Conservation (phyloP, 2,797 vertebrate species). For the Syncerus caffer region DNA sequence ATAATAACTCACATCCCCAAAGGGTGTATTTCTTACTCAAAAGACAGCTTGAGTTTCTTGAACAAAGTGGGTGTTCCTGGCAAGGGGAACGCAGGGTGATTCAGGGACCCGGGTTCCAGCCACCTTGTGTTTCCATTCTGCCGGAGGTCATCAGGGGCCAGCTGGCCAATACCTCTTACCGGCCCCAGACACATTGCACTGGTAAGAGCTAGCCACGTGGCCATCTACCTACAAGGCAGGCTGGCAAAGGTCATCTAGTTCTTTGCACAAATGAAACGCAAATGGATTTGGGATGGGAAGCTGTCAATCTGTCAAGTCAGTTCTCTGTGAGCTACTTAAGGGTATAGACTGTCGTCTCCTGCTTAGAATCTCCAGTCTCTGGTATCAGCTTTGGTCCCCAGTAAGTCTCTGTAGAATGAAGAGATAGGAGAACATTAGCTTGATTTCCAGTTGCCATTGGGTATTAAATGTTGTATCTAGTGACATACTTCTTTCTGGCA, state of each 20-base stretch:
- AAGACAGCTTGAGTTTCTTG: not conserved
- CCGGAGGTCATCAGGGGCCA: too few relatives aligned
- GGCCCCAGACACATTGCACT: not conserved
- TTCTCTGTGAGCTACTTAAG: not conserved
- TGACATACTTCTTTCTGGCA: not conserved
- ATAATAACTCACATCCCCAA: not conserved
- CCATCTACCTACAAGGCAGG: not conserved
- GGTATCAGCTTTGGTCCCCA: not conserved
- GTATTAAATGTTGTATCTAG: not conserved
- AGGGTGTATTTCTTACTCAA: not conserved
- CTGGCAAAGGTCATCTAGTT: not conserved
- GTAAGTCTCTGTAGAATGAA: not conserved
- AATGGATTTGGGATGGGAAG: not conserved
- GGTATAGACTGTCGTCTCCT: not conserved
- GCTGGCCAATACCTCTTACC: too few relatives aligned
- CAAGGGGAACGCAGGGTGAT: not conserved
- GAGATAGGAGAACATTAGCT: not conserved
- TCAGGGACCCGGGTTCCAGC: not conserved
- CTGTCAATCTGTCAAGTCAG: not conserved
- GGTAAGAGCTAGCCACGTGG: not conserved
- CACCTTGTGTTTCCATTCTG: not conserved
- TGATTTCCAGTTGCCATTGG: not conserved
- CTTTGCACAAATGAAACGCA: not conserved
- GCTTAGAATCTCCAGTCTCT: not conserved
- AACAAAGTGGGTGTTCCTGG: not conserved